Percentiles rank a stretch among this genome's conserved stretches.
These are phyloP conservation scores for Cisticola juncidis DNA, from an alignment of 2,113 vertebrate species.

Conservation along the genomic window DNA sequence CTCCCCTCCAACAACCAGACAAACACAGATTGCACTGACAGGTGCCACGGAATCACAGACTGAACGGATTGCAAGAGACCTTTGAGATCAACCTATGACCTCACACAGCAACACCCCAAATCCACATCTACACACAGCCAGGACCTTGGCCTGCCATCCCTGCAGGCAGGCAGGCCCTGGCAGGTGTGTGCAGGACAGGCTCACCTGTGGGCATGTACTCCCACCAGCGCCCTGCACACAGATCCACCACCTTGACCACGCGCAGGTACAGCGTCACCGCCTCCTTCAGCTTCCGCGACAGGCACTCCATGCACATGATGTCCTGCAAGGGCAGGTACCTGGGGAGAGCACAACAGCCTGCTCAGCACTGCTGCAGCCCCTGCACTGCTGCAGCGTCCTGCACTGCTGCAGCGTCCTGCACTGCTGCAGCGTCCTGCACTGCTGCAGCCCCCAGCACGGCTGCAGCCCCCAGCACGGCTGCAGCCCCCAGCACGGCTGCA, in stretches of 20 bases:
- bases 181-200: neutral
- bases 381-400: neutral
- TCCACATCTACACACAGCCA: accelerated
- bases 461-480: neutral
- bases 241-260: slow-evolving; percentile 96
- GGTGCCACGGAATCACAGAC: neutral
- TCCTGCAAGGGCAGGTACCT: slow-evolving; percentile 98
- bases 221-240: slow-evolving; percentile 97
- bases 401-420: too few relatives aligned
- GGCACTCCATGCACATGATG: slow-evolving; percentile 98
- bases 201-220: slow-evolving; percentile 98
- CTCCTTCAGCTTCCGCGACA: slow-evolving; percentile 93
- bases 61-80: neutral
- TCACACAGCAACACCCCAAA: neutral
- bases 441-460: too few relatives aligned
- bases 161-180: neutral
- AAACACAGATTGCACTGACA: slow-evolving; percentile 22
- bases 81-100: neutral
- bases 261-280: slow-evolving; percentile 93
- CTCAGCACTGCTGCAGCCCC: neutral
- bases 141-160: neutral
- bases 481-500: neutral
- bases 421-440: too few relatives aligned
- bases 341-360: slow-evolving; percentile 46
- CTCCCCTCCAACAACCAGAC: slow-evolving; percentile 36